Evolutionary conservation across 2,113 vertebrate genomes (phyloP), one percentile per base, ranked within the genome.

Genomic region (Tonatia bakeri): DNA sequence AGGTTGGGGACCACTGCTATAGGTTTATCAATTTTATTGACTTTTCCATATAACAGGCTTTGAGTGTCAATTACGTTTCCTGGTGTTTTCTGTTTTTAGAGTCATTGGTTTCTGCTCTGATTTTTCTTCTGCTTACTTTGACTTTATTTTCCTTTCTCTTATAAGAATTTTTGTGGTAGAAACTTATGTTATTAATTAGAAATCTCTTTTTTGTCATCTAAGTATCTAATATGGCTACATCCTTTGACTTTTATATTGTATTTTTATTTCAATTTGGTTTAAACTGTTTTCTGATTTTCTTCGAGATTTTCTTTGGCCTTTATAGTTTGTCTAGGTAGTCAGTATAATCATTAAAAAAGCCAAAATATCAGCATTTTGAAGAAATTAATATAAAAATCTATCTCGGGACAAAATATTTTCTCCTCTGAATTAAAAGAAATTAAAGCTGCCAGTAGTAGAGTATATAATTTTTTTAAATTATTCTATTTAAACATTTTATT

Each of bases 211-310:
- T 80, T 67, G 38, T 92, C 73, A 87, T 22, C 4, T n/a, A 61
- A 73, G 45, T 28, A 79, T 87, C 87, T 94, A 72, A 67, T 90
- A 19, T 84, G 64, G n/a, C 31, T 87, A 5, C 11, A 59, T 61
- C 24, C 8, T 92, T 52, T 87, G 61, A 65, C 36, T 79, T 76
- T 56, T 65, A 31, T 56, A 43, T 83, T 69, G 3, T 56, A 64
- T 31, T 93, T 56, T 81, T 52, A 85, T 67, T 70, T 84, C 87
- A 72, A 38, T 67, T 72, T n/a, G 73, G 3, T n/a, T 96, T 31
- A 94, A 43, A 77, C 3, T 77, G 17, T 72, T 70, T 93, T 90
- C 56, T 96, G 9, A 45, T 92, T 95, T 94, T 26, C n/a, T 69
- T 80, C 61, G 31, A 61, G 65, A 73, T 43, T 59, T 90, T 15